phyloP scores from a whole-genome alignment of 2,797 vertebrate genomes.

The Buceros bicornis region DNA sequence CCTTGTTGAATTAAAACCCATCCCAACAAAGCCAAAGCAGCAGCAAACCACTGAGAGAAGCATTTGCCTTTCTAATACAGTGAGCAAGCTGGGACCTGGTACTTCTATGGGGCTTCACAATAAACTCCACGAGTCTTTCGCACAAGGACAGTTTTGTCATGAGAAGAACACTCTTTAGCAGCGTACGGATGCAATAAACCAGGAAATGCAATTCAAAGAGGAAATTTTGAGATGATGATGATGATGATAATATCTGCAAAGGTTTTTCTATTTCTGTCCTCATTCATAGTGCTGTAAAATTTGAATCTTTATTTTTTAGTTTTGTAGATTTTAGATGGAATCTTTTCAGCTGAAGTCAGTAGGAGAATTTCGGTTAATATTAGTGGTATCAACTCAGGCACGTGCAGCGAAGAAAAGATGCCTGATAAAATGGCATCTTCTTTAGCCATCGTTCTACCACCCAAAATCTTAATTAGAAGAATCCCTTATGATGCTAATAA shows the following conservation, averaged over 20 bases:
- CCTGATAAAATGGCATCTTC: background rate
- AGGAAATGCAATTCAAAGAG: background rate
- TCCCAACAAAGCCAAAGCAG: background rate
- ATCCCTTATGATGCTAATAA: background rate
- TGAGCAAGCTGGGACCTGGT: background rate
- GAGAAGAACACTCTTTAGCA: background rate
- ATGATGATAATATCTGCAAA: background rate
- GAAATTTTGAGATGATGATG: background rate
- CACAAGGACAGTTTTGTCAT: background rate
- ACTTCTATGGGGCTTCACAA: background rate
- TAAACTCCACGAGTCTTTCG: background rate
- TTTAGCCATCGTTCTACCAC: background rate
- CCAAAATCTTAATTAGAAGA: background rate
- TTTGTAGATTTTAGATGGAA: accelerated
- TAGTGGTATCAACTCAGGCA: background rate
- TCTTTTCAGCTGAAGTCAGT: background rate
- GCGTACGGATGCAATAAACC: background rate
- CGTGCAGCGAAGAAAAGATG: background rate
- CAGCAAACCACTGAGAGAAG: background rate
- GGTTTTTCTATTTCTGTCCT: background rate
- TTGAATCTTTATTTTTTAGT: background rate
- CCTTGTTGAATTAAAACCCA: background rate
- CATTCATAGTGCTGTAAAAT: background rate
- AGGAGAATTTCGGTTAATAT: background rate
- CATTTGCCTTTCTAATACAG: background rate